Evolutionary conservation across 1,140 invertebrate genomes (phyloP).

Genomic region (Adoxophyes honmai): DNA sequence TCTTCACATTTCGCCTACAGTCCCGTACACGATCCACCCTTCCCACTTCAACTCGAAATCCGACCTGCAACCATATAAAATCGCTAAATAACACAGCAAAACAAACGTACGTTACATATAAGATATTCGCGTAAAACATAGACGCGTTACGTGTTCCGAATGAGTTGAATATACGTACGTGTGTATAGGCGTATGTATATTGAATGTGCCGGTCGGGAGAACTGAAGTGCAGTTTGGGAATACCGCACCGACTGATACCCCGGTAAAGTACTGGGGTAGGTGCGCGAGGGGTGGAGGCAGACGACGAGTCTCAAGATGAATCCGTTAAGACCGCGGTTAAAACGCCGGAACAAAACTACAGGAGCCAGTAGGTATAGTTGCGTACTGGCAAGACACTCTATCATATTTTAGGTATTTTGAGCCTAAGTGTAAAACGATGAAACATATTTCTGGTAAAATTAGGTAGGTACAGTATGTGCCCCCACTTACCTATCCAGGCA

Average conservation of each 20-base stretch:
- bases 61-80: slow-evolving; percentile 10
- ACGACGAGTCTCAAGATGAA: slow-evolving; percentile 1
- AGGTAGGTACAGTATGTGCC: too few relatives aligned
- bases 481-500: too few relatives aligned
- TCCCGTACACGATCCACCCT: too few relatives aligned
- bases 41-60: background rate
- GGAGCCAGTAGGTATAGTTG: too few relatives aligned
- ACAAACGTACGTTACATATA: slow-evolving; percentile 2
- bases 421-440: too few relatives aligned
- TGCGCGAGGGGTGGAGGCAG: slow-evolving; percentile 11
- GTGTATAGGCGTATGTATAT: slow-evolving; percentile 18
- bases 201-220: slow-evolving; percentile 41
- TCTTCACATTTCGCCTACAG: too few relatives aligned
- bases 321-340: too few relatives aligned
- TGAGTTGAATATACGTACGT: slow-evolving; percentile 26
- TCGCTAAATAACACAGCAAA: slow-evolving; percentile 7
- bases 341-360: too few relatives aligned
- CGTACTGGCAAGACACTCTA: too few relatives aligned
- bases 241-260: slow-evolving; percentile 72
- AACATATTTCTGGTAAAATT: too few relatives aligned
- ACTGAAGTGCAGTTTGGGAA: slow-evolving; percentile 75
- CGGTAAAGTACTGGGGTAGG: slow-evolving; percentile 49
- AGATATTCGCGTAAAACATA: slow-evolving; percentile 35
- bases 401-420: too few relatives aligned
- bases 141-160: slow-evolving; percentile 38